These are phyloP conservation scores for Acronicta alni DNA, from an alignment of 2,888 invertebrate species.

Conservation along the genomic window DNA sequence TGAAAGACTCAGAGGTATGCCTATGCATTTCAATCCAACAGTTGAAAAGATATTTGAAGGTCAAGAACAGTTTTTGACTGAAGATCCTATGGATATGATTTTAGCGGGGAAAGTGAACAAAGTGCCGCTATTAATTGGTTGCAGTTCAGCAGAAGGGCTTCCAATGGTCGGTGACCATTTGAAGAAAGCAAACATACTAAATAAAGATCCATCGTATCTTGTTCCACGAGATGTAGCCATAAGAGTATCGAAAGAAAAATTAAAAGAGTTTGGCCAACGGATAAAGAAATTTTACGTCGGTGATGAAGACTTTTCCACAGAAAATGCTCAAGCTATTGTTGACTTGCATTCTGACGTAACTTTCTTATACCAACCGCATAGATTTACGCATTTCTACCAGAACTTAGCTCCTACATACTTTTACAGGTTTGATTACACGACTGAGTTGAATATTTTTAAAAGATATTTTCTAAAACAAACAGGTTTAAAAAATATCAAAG, in stretches of 20 bases:
- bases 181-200: constrained; percentile 62
- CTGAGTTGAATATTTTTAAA: constrained; percentile 73
- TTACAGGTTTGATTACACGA: constrained; percentile 72
- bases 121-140: constrained; percentile 73
- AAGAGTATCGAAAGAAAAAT: constrained; percentile 55
- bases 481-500: constrained; percentile 62
- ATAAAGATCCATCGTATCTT: constrained; percentile 64
- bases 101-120: constrained; percentile 62
- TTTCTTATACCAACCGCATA: constrained; percentile 67
- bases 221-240: constrained; percentile 68
- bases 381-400: constrained; percentile 68
- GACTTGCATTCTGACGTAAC: constrained; percentile 66
- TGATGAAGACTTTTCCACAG: constrained; percentile 57
- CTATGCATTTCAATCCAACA: constrained; percentile 72
- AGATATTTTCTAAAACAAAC: constrained; percentile 21
- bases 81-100: constrained; percentile 65
- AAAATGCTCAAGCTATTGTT: constrained; percentile 58
- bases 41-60: constrained; percentile 69
- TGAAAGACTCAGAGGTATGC: constrained; percentile 68
- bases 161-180: constrained; percentile 57
- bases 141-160: constrained; percentile 73
- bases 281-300: constrained; percentile 71
- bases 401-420: constrained; percentile 63
- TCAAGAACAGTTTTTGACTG: constrained; percentile 67
- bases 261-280: constrained; percentile 65